Evolutionary conservation across 2,888 invertebrate genomes (phyloP).

Genomic region (Drosophila merina): DNA sequence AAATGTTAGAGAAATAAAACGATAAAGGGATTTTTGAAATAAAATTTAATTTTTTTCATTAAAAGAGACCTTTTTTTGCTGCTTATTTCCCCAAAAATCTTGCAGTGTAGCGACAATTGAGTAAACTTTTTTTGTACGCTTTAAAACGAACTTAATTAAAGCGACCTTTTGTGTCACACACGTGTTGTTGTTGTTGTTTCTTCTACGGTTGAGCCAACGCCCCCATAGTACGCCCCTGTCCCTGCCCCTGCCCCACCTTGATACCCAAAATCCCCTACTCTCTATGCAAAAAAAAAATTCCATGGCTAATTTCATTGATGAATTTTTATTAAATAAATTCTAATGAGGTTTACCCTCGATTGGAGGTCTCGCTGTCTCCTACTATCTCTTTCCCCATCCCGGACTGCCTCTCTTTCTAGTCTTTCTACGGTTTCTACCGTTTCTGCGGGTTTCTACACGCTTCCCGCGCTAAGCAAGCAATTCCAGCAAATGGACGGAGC

Average conservation of each 20-base stretch:
- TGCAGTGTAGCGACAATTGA: constrained; percentile 52
- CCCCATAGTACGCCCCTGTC: constrained; percentile 6
- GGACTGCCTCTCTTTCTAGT: neutral
- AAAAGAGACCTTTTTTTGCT: too few relatives aligned
- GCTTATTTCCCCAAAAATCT: neutral
- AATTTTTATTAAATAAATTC: constrained; percentile 81
- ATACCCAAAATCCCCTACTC: neutral
- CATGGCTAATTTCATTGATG: constrained; percentile 78
- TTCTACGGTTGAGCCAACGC: constrained; percentile 25
- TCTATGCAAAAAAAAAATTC: constrained; percentile 20
- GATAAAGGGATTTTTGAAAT: too few relatives aligned
- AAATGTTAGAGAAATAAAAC: too few relatives aligned
- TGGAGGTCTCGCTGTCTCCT: constrained; percentile 7
- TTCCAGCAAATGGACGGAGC: constrained; percentile 39
- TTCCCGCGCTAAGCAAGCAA: constrained; percentile 31
- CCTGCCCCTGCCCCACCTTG: too few relatives aligned
- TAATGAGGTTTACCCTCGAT: constrained; percentile 60
- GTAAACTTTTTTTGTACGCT: constrained; percentile 43
- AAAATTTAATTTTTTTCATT: too few relatives aligned
- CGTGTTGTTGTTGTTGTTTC: constrained; percentile 32
- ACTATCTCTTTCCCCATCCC: too few relatives aligned
- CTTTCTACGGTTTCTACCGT: too few relatives aligned
- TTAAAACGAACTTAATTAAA: constrained; percentile 70
- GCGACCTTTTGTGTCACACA: constrained; percentile 69
- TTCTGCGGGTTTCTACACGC: neutral